Base-by-base conservation (phyloP, 2,797 vertebrate genomes). In the Lacerta viridis region DNA sequence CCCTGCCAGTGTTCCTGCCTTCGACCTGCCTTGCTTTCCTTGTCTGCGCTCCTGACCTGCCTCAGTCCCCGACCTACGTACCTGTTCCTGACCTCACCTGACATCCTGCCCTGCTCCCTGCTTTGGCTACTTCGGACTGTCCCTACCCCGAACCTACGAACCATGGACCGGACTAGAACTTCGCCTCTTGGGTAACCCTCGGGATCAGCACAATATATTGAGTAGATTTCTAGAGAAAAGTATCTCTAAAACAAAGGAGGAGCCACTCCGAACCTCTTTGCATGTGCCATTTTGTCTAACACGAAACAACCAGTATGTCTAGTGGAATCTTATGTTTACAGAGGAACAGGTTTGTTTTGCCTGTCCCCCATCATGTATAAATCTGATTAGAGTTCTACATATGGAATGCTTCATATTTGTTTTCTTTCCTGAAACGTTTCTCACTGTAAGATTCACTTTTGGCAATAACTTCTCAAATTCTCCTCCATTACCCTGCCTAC, bases 381-480 rank as follows among this genome's bases (percentile, higher is more conserved):
- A 83, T 68, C 59, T 25, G 5, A 9, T 66, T 46, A n/a, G 9
- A 50, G 1, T 79, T 39, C n/a, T 20, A 69, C 7, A 39, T 59
- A 59, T 71, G 27, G 75, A 68, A 88, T 10, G 27, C 74, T 83
- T 78, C 18, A 77, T 27, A 29, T 61, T 66, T 27, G 9, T 78
- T 87, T 87, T 61, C 33, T 33, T 66, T 72, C n/a, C 83, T 46
- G 27, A 74, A 59, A 27, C 10, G 39, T 84, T 84, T 78, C 84
- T 72, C 41, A 74, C 7, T 4, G 9, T 85, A 81, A 80, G 50
- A 55, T 43, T 50, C 15, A 74, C 25, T 80, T 78, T 80, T 66
- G 77, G 68, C 20, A 29, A n/a, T 43, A 50, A 23, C 46, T 80
- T 17, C 23, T n/a, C n/a, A 80, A 66, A 80, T 46, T 59, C 27